Base-by-base conservation (phyloP, 2,888 invertebrate genomes). In the Drosophila borborema region DNA sequence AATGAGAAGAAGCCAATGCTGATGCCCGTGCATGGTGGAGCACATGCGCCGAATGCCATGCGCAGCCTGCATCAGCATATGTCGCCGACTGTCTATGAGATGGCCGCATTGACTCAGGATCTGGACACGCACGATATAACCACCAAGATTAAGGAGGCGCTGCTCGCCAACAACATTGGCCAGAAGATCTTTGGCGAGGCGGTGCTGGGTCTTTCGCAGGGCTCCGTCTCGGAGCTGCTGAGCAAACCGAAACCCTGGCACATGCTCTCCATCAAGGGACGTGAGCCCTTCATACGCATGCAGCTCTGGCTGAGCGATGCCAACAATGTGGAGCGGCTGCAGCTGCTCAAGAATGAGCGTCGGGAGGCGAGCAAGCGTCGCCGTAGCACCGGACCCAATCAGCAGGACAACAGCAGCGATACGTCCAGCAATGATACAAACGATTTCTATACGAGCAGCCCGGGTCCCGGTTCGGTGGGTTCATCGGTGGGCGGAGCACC, bases 181-280 rank as follows among this genome's bases (percentile, higher is more conserved):
- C 99, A 99, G 93, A 99, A 99, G 94, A 98, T 98, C 75, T 99
- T 99, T 91, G 99, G 99, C 12, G 99, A 99, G 94, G 98, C 98
- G 0, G 99, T 99, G 5, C 94, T 99, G 16, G 99, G 99, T 0
- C 94, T 99, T 36, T 98, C 98, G 0, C 99, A 99, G 93, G 99
- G 98, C 14, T 98, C 99, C 3, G 99, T 99, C 14, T 99, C 98
- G 90, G 99, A 99, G 93, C 94, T 99, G 74, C 94, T 99, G 9
- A 98, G 99, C 72, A 99, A 99, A 93, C 99, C 99, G 6, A 99
- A 99, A 91, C 99, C 99, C 0, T 99, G 99, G 99, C 98, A 98
- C 92, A 98, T 99, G 98, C 95, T 99, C 63, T 99, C 98, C 92
- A 98, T 99, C 92, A 99, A 99, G 93, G 99, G 99, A 0, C 95